These are phyloP conservation scores for Callosobruchus maculatus DNA, from an alignment of 2,888 invertebrate genomes.

Conservation along the genomic window DNA sequence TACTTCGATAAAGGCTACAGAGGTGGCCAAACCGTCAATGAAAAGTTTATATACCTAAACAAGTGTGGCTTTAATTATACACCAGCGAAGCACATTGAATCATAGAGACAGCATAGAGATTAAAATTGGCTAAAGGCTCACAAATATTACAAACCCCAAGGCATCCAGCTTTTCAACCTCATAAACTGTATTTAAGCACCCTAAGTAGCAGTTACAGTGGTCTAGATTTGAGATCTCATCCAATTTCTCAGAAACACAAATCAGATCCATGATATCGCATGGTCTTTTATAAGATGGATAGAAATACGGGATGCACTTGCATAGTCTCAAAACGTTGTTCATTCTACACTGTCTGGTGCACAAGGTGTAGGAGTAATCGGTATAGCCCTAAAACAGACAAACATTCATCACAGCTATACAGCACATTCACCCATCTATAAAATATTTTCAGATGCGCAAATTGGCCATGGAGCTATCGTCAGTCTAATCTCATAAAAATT, in stretches of 20 bases:
- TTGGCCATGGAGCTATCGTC: too few species aligned
- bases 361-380: constrained; percentile 66
- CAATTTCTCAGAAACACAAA: constrained; percentile 57
- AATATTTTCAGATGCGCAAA: too few species aligned
- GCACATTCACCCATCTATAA: too few species aligned
- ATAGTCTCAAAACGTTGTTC: constrained; percentile 59
- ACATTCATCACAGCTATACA: neutral
- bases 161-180: constrained; percentile 70
- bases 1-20: too few species aligned
- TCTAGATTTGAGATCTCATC: constrained; percentile 57
- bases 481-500: too few species aligned
- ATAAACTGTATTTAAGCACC: constrained; percentile 73
- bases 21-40: too few species aligned
- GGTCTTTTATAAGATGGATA: constrained; percentile 56
- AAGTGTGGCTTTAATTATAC: too few species aligned
- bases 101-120: too few species aligned
- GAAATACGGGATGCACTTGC: constrained; percentile 71
- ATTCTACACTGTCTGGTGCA: constrained; percentile 74
- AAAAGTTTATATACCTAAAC: too few species aligned
- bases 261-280: constrained; percentile 58
- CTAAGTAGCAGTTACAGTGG: constrained; percentile 66
- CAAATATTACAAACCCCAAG: constrained; percentile 35
- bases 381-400: constrained; percentile 27
- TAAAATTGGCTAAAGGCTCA: too few species aligned
- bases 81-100: too few species aligned